A percentile compares a stretch with the other conserved stretches of the same genome.
Conservation (phyloP, 2,113 vertebrate species). For the Stomatorhinus ivindoensis region DNA sequence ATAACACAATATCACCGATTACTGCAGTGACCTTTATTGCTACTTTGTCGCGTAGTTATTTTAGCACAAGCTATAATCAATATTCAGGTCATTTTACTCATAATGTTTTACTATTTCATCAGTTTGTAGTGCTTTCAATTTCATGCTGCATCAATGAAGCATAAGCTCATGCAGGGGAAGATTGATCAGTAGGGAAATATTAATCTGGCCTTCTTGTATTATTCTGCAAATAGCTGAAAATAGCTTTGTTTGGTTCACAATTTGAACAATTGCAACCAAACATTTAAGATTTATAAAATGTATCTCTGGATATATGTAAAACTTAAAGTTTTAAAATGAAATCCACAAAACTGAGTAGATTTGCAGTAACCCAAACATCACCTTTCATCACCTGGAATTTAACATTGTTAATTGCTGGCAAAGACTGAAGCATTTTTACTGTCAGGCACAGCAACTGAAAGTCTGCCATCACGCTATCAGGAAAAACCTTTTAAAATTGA, state of each 20-base stretch:
- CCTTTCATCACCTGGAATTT: neutral
- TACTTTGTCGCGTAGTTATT: neutral
- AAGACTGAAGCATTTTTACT: slow-evolving; percentile 21
- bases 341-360: neutral
- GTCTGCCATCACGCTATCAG: slow-evolving; percentile 25
- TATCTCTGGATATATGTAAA: neutral
- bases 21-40: neutral
- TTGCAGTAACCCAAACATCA: neutral
- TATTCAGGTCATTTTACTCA: neutral
- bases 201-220: neutral
- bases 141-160: neutral
- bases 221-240: neutral
- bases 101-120: neutral
- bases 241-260: neutral
- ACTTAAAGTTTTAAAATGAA: neutral
- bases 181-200: neutral
- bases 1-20: neutral
- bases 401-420: slow-evolving; percentile 17
- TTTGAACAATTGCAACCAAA: neutral
- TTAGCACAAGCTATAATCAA: neutral
- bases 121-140: neutral
- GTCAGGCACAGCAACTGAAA: slow-evolving; percentile 13
- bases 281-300: neutral
- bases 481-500: slow-evolving; percentile 36
- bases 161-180: neutral